These are phyloP conservation scores for Cephonodes hylas DNA, from an alignment of 2,888 invertebrate genomes.

Conservation along the genomic window DNA sequence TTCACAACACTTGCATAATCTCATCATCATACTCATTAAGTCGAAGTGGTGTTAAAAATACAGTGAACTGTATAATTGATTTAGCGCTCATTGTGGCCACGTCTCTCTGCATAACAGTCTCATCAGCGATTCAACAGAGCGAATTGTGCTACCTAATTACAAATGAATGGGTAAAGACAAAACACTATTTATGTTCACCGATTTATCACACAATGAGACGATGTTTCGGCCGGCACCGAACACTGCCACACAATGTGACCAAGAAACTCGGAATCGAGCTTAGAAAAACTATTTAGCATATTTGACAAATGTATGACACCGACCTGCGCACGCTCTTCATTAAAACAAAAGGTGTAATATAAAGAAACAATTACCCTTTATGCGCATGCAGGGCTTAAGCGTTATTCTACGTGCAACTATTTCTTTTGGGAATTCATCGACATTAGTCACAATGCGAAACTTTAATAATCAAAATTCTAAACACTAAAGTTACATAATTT, in stretches of 20 bases:
- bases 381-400: slow-evolving; percentile 26
- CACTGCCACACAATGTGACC: slow-evolving; percentile 52
- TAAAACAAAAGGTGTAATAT: slow-evolving; percentile 63
- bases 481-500: slow-evolving; percentile 5
- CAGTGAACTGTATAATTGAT: slow-evolving; percentile 64
- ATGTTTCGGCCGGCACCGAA: slow-evolving; percentile 65
- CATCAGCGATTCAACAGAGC: slow-evolving; percentile 76
- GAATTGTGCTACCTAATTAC: slow-evolving; percentile 80
- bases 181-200: slow-evolving; percentile 76
- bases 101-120: slow-evolving; percentile 55
- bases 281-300: slow-evolving; percentile 69
- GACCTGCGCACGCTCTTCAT: slow-evolving; percentile 56
- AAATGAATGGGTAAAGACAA: slow-evolving; percentile 73
- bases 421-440: background rate
- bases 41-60: slow-evolving; percentile 48
- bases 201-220: slow-evolving; percentile 76
- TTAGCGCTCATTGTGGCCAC: slow-evolving; percentile 66
- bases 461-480: background rate
- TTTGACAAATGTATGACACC: slow-evolving; percentile 60
- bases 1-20: slow-evolving; percentile 25
- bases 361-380: slow-evolving; percentile 75
- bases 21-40: slow-evolving; percentile 42
- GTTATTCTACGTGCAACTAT: background rate
- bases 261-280: slow-evolving; percentile 66
- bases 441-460: background rate